These are phyloP conservation scores for Diorhabda carinulata DNA, from an alignment of 1,140 invertebrate species.

Conservation along the genomic window DNA sequence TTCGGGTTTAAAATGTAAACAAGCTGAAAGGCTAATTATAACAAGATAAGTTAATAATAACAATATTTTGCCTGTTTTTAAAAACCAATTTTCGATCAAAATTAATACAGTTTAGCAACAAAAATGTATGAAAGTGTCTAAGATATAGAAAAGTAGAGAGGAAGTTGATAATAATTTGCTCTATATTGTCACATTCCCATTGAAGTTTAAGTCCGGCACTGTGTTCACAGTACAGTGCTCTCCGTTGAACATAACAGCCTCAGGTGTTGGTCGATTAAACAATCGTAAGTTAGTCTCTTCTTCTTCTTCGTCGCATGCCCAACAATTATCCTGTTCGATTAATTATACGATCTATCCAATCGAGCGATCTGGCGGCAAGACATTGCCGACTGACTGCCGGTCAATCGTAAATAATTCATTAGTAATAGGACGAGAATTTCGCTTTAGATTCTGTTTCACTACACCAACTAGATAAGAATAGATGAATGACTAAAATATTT, in stretches of 20 bases:
- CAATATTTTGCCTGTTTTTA: too few species aligned
- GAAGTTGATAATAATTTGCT: too few species aligned
- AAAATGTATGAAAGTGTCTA: too few species aligned
- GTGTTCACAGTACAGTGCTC: background rate
- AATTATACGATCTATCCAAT: conserved; percentile 38
- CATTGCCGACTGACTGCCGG: conserved; percentile 4
- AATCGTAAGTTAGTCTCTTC: conserved; percentile 36
- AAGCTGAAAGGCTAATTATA: too few species aligned
- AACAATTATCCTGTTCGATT: conserved; percentile 41
- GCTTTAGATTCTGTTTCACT: background rate
- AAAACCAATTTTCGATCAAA: too few species aligned
- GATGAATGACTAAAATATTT: background rate
- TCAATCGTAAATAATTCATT: conserved; percentile 26
- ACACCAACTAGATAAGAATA: background rate
- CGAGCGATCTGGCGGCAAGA: conserved; percentile 1
- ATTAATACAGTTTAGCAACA: too few species aligned
- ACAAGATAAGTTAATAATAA: too few species aligned
- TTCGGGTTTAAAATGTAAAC: too few species aligned
- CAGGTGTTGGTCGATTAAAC: conserved; percentile 36
- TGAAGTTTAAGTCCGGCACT: background rate
- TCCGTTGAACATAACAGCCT: conserved; percentile 27
- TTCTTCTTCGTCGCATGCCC: conserved; percentile 33
- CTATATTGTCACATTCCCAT: too few species aligned
- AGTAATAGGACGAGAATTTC: background rate
- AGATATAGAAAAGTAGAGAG: too few species aligned